Conservation (phyloP, 1,140 invertebrate genomes). For the Antheraea pernyi region DNA sequence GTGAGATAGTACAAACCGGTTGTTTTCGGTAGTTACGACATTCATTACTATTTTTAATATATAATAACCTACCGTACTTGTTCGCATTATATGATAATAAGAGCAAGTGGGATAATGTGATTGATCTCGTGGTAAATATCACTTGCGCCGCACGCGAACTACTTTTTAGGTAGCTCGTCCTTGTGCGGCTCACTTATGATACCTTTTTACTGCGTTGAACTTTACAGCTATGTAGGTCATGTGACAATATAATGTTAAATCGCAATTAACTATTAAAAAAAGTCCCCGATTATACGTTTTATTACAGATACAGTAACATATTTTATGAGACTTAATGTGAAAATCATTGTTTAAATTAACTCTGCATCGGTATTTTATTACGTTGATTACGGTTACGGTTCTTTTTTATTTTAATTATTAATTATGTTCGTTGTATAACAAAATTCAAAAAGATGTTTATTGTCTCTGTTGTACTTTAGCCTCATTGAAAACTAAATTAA, state of each 20-base stretch:
- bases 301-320: neutral
- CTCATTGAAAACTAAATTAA: no score
- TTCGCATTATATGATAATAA: constrained; percentile 40
- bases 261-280: neutral
- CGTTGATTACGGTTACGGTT: no score
- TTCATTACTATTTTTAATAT: constrained; percentile 19
- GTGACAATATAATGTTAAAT: neutral
- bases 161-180: constrained; percentile 51
- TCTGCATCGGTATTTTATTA: no score
- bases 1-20: constrained; percentile 45
- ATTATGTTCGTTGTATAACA: no score
- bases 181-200: constrained; percentile 23
- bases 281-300: neutral
- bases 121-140: constrained; percentile 56
- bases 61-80: constrained; percentile 25
- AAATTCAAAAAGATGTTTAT: no score
- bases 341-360: no score
- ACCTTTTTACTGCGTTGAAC: neutral
- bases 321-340: neutral
- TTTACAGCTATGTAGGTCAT: neutral
- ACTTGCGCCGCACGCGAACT: constrained; percentile 50
- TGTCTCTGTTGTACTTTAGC: no score
- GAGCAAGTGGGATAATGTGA: constrained; percentile 42
- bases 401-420: no score
- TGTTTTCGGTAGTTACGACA: constrained; percentile 32